Evolutionary conservation across 2,888 invertebrate genomes (phyloP).

Genomic region (Hecatera dysodea): DNA sequence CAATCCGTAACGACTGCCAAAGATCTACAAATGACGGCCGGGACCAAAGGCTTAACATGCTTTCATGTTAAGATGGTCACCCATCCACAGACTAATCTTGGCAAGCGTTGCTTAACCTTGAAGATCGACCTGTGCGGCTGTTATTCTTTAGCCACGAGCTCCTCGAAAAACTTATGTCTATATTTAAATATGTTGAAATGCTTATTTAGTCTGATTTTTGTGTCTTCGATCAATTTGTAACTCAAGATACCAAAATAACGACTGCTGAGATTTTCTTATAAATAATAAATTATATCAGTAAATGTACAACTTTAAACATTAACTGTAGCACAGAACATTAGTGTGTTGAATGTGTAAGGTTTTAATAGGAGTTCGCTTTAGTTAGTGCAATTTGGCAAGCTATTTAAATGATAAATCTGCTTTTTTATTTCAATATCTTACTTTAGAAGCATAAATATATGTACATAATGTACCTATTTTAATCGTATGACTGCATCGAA

Average conservation of each 20-base stretch:
- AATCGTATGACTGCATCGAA: too few relatives aligned
- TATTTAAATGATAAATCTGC: not conserved
- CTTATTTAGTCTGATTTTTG: constrained; percentile 3
- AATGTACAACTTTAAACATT: constrained; percentile 30
- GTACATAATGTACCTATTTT: not conserved
- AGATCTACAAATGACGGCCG: too few relatives aligned
- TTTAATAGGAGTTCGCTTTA: constrained; percentile 16
- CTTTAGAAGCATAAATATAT: too few relatives aligned
- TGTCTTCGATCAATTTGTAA: not conserved
- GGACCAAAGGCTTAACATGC: too few relatives aligned
- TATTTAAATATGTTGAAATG: not conserved
- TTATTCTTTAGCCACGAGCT: too few relatives aligned
- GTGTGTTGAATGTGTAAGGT: constrained; percentile 7
- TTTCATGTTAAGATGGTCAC: too few relatives aligned
- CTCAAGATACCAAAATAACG: constrained; percentile 31
- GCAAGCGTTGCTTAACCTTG: too few relatives aligned
- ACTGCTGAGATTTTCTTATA: constrained; percentile 44
- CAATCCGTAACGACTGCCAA: too few relatives aligned
- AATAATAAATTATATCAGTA: constrained; percentile 22
- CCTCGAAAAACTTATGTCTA: too few relatives aligned
- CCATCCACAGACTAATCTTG: too few relatives aligned
- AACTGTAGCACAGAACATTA: constrained; percentile 10
- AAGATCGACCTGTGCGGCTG: too few relatives aligned
- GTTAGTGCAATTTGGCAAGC: not conserved
- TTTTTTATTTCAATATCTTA: not conserved